Evolutionary conservation across 2,113 vertebrate species (phyloP).

Genomic region (Cavia porcellus): DNA sequence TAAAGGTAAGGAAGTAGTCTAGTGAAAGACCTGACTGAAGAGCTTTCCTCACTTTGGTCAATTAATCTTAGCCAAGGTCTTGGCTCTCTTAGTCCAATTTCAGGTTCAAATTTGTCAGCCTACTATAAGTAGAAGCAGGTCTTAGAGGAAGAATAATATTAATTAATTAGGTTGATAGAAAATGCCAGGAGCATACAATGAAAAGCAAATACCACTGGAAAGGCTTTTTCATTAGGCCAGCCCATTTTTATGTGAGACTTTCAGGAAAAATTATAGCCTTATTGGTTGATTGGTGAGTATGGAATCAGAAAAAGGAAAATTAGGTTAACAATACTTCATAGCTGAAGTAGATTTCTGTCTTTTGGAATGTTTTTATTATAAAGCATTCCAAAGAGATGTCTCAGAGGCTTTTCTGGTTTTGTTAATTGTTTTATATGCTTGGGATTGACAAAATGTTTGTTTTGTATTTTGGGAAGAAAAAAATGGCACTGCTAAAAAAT

Average conservation of each 20-base stretch:
- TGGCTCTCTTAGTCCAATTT: not conserved
- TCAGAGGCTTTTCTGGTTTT: not conserved
- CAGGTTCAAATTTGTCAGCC: slow-evolving; percentile 5
- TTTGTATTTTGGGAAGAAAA: slow-evolving; percentile 5
- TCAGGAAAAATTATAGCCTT: not conserved
- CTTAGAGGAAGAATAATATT: not conserved
- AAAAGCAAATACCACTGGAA: not conserved
- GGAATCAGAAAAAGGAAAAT: slow-evolving; percentile 40
- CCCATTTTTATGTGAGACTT: not conserved
- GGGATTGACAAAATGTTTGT: not conserved
- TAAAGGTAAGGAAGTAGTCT: not conserved
- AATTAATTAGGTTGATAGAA: not conserved
- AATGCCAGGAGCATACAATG: slow-evolving; percentile 2
- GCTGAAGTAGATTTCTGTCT: not conserved
- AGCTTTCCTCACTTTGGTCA: not conserved
- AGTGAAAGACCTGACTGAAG: slow-evolving; percentile 4
- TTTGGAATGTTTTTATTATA: not conserved
- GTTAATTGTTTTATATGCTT: slow-evolving; percentile 3
- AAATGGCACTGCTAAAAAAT: not conserved
- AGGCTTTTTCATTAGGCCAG: not conserved
- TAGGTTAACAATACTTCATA: slow-evolving; percentile 25
- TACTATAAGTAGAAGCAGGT: not conserved
- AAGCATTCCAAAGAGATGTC: slow-evolving; percentile 18
- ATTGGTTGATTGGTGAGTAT: not conserved
- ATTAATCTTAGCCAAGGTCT: slow-evolving; percentile 24